Percentiles rank a stretch among this genome's conserved stretches.
Evolutionary conservation across 2,888 invertebrate species (phyloP).

Genomic region (Ephialtes manifestator): DNA sequence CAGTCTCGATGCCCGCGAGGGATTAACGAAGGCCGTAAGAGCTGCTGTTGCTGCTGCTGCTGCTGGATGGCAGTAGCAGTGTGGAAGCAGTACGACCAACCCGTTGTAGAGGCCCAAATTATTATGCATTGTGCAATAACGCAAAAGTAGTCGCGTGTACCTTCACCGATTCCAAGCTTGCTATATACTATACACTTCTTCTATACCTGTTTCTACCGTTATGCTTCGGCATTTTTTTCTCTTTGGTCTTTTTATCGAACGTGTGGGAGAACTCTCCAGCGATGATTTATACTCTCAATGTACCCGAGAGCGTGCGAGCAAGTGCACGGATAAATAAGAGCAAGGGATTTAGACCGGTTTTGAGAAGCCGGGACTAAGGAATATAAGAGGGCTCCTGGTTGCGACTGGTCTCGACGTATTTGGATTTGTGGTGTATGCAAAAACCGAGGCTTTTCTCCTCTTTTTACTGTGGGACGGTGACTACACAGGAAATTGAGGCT

Average conservation of each 20-base stretch:
- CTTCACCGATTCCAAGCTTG: slow-evolving; percentile 53
- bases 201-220: slow-evolving; percentile 34
- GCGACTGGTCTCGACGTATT: slow-evolving; percentile 17
- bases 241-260: slow-evolving; percentile 21
- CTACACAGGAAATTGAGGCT: slow-evolving; percentile 3
- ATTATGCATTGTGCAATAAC: slow-evolving; percentile 82
- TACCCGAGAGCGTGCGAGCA: slow-evolving; percentile 49
- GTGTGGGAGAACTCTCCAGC: slow-evolving; percentile 17
- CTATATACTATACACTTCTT: slow-evolving; percentile 35
- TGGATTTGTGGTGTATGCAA: slow-evolving; percentile 20
- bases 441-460: background rate
- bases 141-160: slow-evolving; percentile 75
- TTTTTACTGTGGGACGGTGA: background rate
- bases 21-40: slow-evolving; percentile 78
- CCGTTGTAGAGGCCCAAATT: slow-evolving; percentile 75
- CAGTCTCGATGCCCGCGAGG: slow-evolving; percentile 79
- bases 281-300: slow-evolving; percentile 64
- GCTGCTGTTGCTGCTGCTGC: slow-evolving; percentile 23
- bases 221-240: background rate
- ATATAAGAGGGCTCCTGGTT: slow-evolving; percentile 34
- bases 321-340: slow-evolving; percentile 63
- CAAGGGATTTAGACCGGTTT: slow-evolving; percentile 42
- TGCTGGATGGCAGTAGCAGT: slow-evolving; percentile 32
- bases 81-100: slow-evolving; percentile 9
- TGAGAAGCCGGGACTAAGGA: slow-evolving; percentile 64